Base-by-base conservation (phyloP, 2,888 invertebrate genomes). In the Drosophila pseudotakahashii region DNA sequence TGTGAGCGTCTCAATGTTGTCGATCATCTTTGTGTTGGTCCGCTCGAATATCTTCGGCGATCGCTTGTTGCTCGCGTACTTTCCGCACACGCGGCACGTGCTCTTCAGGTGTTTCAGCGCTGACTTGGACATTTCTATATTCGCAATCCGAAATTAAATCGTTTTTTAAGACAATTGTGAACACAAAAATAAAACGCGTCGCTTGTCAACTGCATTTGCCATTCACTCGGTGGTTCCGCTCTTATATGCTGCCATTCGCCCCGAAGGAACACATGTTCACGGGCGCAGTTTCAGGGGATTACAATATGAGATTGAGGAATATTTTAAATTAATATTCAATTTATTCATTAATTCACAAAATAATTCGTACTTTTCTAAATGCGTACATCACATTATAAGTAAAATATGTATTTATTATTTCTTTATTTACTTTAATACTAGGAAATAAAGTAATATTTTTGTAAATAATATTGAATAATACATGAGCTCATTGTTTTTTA, bases 1-100 rank as follows among this genome's bases (percentile, higher is more conserved):
- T 26, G 86, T 81, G 14, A 85, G 63, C 30, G 55, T 57, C 68
- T 88, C 77, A 50, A 82, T 79, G 47, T 85, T 73, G 54, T 59
- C 69, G 0, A 82, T 51, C 48, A 79, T 37, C 53, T 81, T 88
- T 48, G 51, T 59, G 47, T 82, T 82, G 41, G 42, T 52, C 54
- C 71, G 70, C 7, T 82, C 82, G 26, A 82, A 82, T 48, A 82
- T 74, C 34, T 82, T 85, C 5, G 73, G 79, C 0, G 82, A 88
- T 51, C 85, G 75, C 23, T 88, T 88, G 23, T 62, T 76, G 48
- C 88, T 82, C 3, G 88, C 82, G 44, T 82, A 82, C 55, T 82
- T 88, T 10, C 79, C 86, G 30, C 82, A 82, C 32, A 82, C 88
- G 2, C 88, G 59, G 70, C 82, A 82, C 13, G 88, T 88, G 47